Base-by-base conservation (phyloP, 2,113 vertebrate genomes). In the Brienomyrus longianalis region DNA sequence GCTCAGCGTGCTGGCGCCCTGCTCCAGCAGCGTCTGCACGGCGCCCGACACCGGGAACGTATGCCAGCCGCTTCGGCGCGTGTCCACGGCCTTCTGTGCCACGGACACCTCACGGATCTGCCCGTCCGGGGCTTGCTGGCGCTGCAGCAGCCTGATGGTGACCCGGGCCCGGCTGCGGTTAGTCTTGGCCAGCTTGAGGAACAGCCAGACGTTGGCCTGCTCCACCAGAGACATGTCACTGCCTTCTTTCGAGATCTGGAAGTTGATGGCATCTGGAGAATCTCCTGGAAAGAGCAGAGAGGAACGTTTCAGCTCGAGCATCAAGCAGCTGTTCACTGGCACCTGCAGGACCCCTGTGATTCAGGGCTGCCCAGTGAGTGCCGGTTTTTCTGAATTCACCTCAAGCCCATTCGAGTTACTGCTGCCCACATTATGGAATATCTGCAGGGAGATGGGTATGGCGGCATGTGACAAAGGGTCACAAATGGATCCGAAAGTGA, bases 11-110 rank as follows among this genome's bases (percentile, higher is more conserved):
- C 91, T 95, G 87, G 93, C 92, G 3, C 96, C 96, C 62, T 94
- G 89, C 27, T 97, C 96, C 92, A 99, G 92, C 87, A 97, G 93
- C 0, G 93, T 91, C 94, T 99, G 98, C 66, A 98, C 94, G 0
- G 94, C 96, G 90, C 91, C 96, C 47, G 97, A 96, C 15, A 98
- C 91, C 0, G 96, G 93, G 1, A 99, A 95, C 4, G 97, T 97
- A 89, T 99, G 98, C 98, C 98, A 99, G 77, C 97, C 98, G 43
- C 98, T 99, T 89, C 98, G 97, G 2, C 96, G 96, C 0, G 97
- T 95, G 85, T 99, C 98, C 90, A 97, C 97, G 90, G 95, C 96
- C 93, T 98, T 99, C 92, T 99, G 97, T 0, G 97, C 97, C 48
- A 98, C 95, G 70, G 96, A 89, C 91, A 91, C 93, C 91, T 97